These are phyloP conservation scores for Nyctalus aviator DNA, from an alignment of 2,797 vertebrate genomes.

Conservation along the genomic window DNA sequence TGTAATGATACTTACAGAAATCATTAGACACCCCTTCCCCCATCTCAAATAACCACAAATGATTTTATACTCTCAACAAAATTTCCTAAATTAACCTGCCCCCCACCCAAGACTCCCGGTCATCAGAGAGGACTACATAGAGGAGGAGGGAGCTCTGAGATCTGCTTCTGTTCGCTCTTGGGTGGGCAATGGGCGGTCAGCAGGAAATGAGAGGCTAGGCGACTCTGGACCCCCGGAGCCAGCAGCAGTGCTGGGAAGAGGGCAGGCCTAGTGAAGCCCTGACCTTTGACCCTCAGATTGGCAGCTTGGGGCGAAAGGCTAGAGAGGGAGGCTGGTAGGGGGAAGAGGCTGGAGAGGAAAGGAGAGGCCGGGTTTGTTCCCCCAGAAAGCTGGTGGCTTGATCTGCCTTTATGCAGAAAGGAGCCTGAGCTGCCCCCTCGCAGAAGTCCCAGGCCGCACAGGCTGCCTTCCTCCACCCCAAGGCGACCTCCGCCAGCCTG, in stretches of 20 bases:
- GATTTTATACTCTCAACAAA: background rate
- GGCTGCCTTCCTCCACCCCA: background rate
- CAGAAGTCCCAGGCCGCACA: background rate
- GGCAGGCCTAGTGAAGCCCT: background rate
- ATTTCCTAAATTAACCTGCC: conserved; percentile 35
- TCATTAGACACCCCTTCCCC: background rate
- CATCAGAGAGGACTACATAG: background rate
- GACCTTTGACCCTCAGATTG: conserved; percentile 49
- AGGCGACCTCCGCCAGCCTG: background rate
- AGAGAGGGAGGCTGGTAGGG: background rate
- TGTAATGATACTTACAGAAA: conserved; percentile 12
- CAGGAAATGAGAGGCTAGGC: background rate
- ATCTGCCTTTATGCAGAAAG: background rate
- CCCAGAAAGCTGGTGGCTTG: background rate
- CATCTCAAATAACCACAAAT: conserved; percentile 12
- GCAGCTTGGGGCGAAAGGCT: background rate
- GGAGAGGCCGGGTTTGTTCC: background rate
- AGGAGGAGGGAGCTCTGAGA: background rate
- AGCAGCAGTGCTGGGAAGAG: accelerated
- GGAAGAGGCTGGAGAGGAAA: background rate
- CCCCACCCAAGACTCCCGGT: background rate
- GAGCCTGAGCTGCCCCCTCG: background rate
- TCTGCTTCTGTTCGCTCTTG: background rate
- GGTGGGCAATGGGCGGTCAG: background rate
- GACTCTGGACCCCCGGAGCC: accelerated